A percentile compares a stretch with the other conserved stretches of the same genome.
These are phyloP conservation scores for Fopius arisanus DNA, from an alignment of 1,140 invertebrate species.

Conservation along the genomic window DNA sequence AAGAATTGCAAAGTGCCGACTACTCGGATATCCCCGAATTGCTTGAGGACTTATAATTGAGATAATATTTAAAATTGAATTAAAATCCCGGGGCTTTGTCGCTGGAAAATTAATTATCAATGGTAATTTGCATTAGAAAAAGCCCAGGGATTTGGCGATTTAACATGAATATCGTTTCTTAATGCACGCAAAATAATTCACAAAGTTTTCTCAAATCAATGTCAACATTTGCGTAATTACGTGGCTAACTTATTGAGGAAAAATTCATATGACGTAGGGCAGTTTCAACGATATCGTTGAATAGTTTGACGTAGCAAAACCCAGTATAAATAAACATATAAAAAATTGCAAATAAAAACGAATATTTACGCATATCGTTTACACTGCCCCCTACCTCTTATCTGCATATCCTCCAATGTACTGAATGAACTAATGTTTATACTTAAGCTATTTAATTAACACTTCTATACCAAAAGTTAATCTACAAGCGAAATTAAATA, in stretches of 20 bases:
- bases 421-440: constrained; percentile 54
- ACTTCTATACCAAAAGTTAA: constrained; percentile 50
- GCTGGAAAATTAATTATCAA: no score
- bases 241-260: constrained; percentile 33
- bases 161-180: neutral
- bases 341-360: neutral
- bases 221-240: constrained; percentile 42
- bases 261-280: constrained; percentile 27
- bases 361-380: constrained; percentile 42
- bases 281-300: constrained; percentile 47
- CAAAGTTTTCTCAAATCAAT: constrained; percentile 33
- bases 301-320: constrained; percentile 1
- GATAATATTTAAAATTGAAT: no score
- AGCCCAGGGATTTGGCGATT: neutral
- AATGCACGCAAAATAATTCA: constrained; percentile 11
- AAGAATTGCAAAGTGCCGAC: neutral
- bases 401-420: constrained; percentile 60
- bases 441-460: constrained; percentile 46
- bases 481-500: constrained; percentile 37
- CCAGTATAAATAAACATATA: neutral
- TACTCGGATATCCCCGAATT: neutral
- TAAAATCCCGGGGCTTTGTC: no score
- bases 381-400: constrained; percentile 48
- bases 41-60: neutral
- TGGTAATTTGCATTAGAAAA: neutral